Percentiles rank a stretch among this genome's conserved stretches.
Conservation (phyloP, 1,140 invertebrate species). For the Trissolcus basalis region DNA sequence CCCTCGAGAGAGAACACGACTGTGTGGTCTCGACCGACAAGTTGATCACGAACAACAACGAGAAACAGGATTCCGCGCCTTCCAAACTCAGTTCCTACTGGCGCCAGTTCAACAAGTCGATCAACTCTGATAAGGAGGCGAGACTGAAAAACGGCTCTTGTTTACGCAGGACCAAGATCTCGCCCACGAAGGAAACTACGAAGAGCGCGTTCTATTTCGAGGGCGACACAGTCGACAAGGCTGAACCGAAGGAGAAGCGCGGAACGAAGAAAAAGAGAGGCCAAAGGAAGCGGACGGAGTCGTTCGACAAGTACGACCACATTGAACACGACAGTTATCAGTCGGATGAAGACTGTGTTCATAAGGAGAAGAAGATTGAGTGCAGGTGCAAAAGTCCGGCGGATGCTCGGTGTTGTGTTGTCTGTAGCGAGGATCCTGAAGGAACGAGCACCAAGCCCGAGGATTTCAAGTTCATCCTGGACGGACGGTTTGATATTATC, state of each 20-base stretch:
- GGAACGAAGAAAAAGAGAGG: constrained; percentile 24
- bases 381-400: too few relatives aligned
- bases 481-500: constrained; percentile 58
- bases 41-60: constrained; percentile 9
- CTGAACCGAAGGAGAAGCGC: constrained; percentile 13
- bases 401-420: background rate
- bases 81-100: constrained; percentile 67
- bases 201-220: constrained; percentile 65
- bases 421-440: constrained; percentile 26
- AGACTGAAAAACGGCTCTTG: constrained; percentile 61
- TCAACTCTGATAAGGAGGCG: constrained; percentile 66
- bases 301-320: constrained; percentile 27
- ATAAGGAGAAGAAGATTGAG: constrained; percentile 1
- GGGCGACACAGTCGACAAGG: constrained; percentile 12
- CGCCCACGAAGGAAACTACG: constrained; percentile 70
- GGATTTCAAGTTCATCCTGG: constrained; percentile 44
- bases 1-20: constrained; percentile 67
- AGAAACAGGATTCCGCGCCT: constrained; percentile 1
- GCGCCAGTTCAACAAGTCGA: constrained; percentile 69
- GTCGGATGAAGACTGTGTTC: constrained; percentile 14
- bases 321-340: constrained; percentile 20
- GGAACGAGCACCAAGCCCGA: constrained; percentile 21
- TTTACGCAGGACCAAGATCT: constrained; percentile 72
- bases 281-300: constrained; percentile 21
- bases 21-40: constrained; percentile 9